Percentiles rank a stretch among this genome's conserved stretches.
Conservation (phyloP, 2,797 vertebrate species). For the Sphenopsis melanotis region DNA sequence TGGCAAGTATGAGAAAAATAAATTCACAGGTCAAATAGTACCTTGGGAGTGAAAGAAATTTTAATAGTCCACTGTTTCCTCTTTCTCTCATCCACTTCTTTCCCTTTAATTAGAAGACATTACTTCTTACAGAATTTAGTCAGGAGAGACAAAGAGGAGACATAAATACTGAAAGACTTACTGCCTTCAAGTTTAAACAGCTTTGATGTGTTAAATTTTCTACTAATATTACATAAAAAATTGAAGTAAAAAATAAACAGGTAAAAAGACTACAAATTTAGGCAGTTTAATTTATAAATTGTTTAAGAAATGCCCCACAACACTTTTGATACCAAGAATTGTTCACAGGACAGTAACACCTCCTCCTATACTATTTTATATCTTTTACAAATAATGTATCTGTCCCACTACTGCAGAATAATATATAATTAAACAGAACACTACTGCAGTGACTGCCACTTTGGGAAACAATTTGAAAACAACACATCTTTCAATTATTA, state of each 20-base stretch:
- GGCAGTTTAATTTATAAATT: not conserved
- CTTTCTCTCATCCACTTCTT: not conserved
- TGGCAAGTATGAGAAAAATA: not conserved
- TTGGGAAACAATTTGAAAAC: not conserved
- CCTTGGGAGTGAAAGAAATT: not conserved
- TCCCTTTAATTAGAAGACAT: not conserved
- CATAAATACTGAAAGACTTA: not conserved
- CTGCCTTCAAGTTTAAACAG: not conserved
- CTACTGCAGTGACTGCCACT: accelerated
- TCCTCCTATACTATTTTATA: not conserved
- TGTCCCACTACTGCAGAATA: not conserved
- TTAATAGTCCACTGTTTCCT: not conserved
- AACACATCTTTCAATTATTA: not conserved
- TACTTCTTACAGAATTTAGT: not conserved
- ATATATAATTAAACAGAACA: not conserved
- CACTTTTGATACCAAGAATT: not conserved
- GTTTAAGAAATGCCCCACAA: not conserved
- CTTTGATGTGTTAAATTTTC: not conserved
- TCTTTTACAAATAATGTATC: not conserved
- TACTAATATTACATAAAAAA: not conserved
- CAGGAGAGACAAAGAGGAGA: not conserved
- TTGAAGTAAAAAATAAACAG: not conserved
- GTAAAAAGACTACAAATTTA: not conserved
- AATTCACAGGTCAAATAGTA: not conserved
- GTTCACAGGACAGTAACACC: not conserved